Base-by-base conservation (phyloP, 2,888 invertebrate genomes). In the Mesoligia furuncula region DNA sequence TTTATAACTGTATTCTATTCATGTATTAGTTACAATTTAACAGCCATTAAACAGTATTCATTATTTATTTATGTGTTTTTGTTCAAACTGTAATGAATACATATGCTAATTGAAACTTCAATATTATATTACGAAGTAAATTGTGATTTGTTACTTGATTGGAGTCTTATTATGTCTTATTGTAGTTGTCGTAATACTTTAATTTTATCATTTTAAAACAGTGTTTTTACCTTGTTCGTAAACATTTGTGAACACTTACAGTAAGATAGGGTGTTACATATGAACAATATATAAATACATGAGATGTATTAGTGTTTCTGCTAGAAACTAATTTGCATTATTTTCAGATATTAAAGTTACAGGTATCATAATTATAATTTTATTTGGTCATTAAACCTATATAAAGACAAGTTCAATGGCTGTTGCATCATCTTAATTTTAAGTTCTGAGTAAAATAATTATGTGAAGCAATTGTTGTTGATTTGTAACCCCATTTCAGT, bases 31-130 rank as follows among this genome's bases (percentile, higher is more conserved):
- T 65, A 20, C 51, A 31, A 48, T 71, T 68, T n/a, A 6, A 54
- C 24, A 51, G 54, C 15, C 15, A 27, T 31, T 42, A 42, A 20
- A 15, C 8, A 72, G 6, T 24, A 27, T 54, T 57, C 7, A 69
- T 75, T 64, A 66, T 78, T 73, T 77, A 83, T 83, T 70, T 70
- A 81, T 74, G 69, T 66, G 66, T 66, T 76, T 70, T 74, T 67
- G 68, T 73, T 74, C 7, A 36, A 71, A 31, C 27, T 31, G 11
- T 75, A 81, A 81, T 81, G 36, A 76, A 83, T 81, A 27, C 24
- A 59, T 70, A 80, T 73, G 85, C 57, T 70, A 76, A 85, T 85
- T 61, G 17, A 70, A 39, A 73, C 69, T 15, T 65, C 24, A 61
- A 65, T 80, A 72, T 64, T 80, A 39, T 80, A 72, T 64, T 80